Evolutionary conservation across 2,888 invertebrate species (phyloP).

Genomic region (Nomada fabriciana): DNA sequence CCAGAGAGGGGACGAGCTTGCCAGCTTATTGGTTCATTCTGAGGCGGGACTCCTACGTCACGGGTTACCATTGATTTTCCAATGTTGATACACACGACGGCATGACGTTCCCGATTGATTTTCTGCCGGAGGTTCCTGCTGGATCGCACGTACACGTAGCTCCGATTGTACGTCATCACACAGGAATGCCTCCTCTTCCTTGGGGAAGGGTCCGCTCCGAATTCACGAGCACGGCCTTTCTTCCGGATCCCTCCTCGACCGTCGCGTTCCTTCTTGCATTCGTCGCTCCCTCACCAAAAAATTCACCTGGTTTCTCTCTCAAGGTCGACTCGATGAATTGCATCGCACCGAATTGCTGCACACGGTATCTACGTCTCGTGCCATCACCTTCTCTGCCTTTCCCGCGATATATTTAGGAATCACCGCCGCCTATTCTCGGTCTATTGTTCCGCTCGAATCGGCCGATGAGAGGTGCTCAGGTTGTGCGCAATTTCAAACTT

Average conservation of each 20-base stretch:
- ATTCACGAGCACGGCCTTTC: background rate
- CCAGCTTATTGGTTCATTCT: slow-evolving; percentile 74
- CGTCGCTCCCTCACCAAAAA: slow-evolving; percentile 7
- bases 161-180: slow-evolving; percentile 13
- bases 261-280: background rate
- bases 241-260: slow-evolving; percentile 38
- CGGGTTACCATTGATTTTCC: slow-evolving; percentile 82
- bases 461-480: background rate
- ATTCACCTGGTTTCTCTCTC: slow-evolving; percentile 17
- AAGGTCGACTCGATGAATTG: slow-evolving; percentile 44
- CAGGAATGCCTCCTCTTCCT: background rate
- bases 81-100: slow-evolving; percentile 78
- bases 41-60: slow-evolving; percentile 83
- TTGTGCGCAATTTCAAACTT: background rate
- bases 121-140: slow-evolving; percentile 69
- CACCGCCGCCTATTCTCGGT: slow-evolving; percentile 2
- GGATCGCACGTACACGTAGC: slow-evolving; percentile 50
- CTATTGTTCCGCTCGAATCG: background rate
- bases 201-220: background rate
- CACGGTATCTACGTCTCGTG: slow-evolving; percentile 26
- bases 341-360: slow-evolving; percentile 13
- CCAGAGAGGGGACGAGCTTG: slow-evolving; percentile 63
- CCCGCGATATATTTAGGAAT: slow-evolving; percentile 25
- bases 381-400: background rate
- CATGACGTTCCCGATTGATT: slow-evolving; percentile 76